Evolutionary conservation across 2,888 invertebrate species (phyloP), one percentile per base, ranked within the genome.

Genomic region (Imbricaverruca yamaguchii): DNA sequence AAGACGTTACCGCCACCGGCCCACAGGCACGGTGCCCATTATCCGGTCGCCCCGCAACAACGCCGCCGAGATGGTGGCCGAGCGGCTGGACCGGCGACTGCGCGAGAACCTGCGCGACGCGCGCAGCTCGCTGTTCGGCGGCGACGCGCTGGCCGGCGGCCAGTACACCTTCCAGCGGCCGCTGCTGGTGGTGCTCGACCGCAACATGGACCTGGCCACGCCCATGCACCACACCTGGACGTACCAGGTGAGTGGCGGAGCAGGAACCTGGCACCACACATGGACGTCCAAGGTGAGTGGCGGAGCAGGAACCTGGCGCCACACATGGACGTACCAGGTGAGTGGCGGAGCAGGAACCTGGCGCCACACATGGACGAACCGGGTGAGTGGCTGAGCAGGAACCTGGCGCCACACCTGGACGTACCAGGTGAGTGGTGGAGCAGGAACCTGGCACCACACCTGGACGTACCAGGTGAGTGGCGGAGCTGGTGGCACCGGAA

Each of bases 161-260:
- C 90, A 23, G 93, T 93, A 81, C 88, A 81, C 80, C 87, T 97
- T 97, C 87, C 97, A 97, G 85, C 90, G 98, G 80, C 98, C 98
- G 0, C 90, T 99, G 85, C 89, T 99, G 61, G 93, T 99, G 84
- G 89, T 99, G 83, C 89, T 98, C 81, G 98, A 99, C 87, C 91
- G 98, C 83, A 97, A 95, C 88, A 82, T 97, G 84, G 98, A 98
- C 87, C 92, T 99, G 91, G 97, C 98, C 2, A 99, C 98, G 74
- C 97, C 97, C 55, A 89, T 99, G 83, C 98, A 98, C 89, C 99
- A 99, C 88, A 98, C 99, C 0, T 99, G 99, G 99, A 99, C 98
- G 0, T 99, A 99, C 88, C 99, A 99, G 57, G 79, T 57, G 39
- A 39, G 39, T 39, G 39, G 39, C 39, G 39, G 39, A 39, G 39